phyloP scores from a whole-genome alignment of 2,797 vertebrate genomes.

The Microcaecilia unicolor region DNA sequence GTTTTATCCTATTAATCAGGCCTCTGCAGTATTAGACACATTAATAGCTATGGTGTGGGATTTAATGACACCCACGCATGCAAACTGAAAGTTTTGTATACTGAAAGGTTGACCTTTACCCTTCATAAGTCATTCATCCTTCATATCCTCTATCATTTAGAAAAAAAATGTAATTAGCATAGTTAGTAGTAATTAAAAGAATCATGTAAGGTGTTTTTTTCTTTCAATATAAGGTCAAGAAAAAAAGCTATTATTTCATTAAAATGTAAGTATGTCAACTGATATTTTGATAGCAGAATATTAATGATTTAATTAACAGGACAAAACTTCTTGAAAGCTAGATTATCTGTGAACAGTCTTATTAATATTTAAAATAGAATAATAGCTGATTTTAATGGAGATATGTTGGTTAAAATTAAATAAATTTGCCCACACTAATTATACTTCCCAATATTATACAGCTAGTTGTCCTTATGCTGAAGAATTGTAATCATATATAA shows the following conservation, averaged over 20 bases:
- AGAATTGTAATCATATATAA: too few relatives aligned
- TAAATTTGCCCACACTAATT: too few relatives aligned
- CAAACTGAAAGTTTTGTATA: background rate
- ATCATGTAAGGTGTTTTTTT: background rate
- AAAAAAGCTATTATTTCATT: slow-evolving; percentile 6
- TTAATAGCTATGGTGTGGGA: background rate
- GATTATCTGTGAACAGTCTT: background rate
- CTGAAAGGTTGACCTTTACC: background rate
- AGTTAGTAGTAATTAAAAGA: slow-evolving; percentile 14
- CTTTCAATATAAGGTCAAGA: background rate
- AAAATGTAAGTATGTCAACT: slow-evolving; percentile 16
- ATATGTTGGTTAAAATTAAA: too few relatives aligned
- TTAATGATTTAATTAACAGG: slow-evolving; percentile 18
- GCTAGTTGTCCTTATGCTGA: too few relatives aligned
- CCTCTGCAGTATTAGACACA: background rate
- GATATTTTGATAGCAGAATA: slow-evolving; percentile 6
- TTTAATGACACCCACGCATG: background rate
- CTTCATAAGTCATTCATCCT: background rate
- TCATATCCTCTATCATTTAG: background rate
- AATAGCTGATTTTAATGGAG: slow-evolving; percentile 4
- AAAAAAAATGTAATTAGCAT: background rate
- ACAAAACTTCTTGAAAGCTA: slow-evolving; percentile 7
- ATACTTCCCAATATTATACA: too few relatives aligned
- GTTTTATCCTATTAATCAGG: background rate
- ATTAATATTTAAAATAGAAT: slow-evolving; percentile 2